Evolutionary conservation across 2,113 vertebrate genomes (phyloP), one percentile per base, ranked within the genome.

Genomic region (Barnardius zonarius): DNA sequence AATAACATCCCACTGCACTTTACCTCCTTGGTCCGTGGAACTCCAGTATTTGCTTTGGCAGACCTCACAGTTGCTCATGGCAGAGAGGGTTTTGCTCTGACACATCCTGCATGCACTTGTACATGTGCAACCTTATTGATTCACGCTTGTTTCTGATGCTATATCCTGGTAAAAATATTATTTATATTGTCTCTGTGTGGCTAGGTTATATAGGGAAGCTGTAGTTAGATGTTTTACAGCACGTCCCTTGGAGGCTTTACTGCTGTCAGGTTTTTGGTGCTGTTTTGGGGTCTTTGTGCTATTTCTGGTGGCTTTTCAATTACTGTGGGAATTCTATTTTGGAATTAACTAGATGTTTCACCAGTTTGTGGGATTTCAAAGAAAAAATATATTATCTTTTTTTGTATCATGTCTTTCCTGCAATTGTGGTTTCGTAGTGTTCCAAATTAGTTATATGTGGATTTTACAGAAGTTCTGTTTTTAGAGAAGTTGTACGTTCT

Each of bases 341-440:
- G 84, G 64, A 89, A 90, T 87, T 68, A 94, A 91, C 46, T 91
- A 81, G 74, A 85, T 67, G 59, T 85, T 88, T 90, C 68, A 75
- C 59, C 15, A 67, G 52, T 67, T 83, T 74, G 79, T 93, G 93
- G 85, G 52, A 75, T 88, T 94, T 88, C 4, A 11, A 72, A 59
- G 64, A 55, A 52, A 49, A 74, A 24, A 4, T 11, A 6, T 15
- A 35, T 63, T 80, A 51, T 74, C 30, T 76, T 76, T 88, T 86
- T 86, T 93, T 51, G 55, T 81, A 17, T 80, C 9, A 0, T 4
- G 3, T 64, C n/a, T 84, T 83, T 72, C 83, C 69, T 96, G 69
- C 25, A 90, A 46, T 74, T 80, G 43, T 86, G 92, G 88, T 82
- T 95, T 84, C 8, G 1, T 73, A 69, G 69, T 64, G 33, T 72